phyloP scores from a whole-genome alignment of 2,797 vertebrate species.

The Megaceryle alcyon region DNA sequence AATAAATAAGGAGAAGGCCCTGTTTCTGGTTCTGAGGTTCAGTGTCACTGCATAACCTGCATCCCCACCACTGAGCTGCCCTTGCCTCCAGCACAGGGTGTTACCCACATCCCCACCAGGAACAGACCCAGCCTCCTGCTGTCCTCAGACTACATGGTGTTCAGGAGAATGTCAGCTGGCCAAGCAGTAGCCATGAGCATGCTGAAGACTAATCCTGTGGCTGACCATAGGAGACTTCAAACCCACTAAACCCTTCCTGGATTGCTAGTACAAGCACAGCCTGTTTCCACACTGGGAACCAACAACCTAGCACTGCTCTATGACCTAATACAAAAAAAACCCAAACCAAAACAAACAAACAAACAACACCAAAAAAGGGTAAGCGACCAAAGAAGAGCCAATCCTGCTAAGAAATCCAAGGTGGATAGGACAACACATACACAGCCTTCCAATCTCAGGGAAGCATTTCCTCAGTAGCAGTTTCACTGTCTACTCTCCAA shows the following conservation, averaged over 20 bases:
- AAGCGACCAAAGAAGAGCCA: not conserved
- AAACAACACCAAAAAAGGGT: not conserved
- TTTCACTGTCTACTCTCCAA: not conserved
- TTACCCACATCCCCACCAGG: not conserved
- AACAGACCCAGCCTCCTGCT: not conserved
- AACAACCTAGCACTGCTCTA: fast-evolving
- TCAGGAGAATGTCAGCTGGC: not conserved
- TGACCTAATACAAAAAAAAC: not conserved
- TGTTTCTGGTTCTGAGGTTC: not conserved
- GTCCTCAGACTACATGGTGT: fast-evolving
- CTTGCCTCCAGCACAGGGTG: not conserved
- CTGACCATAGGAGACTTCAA: not conserved
- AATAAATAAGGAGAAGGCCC: not conserved
- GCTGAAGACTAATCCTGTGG: not conserved
- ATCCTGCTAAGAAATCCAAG: not conserved
- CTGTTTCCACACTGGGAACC: not conserved
- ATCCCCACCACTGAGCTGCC: not conserved
- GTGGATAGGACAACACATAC: fast-evolving
- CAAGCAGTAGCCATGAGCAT: fast-evolving
- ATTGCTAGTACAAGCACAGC: not conserved
- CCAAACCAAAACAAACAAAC: too few relatives aligned
- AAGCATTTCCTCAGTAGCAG: not conserved
- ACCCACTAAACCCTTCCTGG: not conserved
- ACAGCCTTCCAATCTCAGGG: not conserved
- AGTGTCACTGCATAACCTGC: fast-evolving